Percentiles rank a stretch among this genome's conserved stretches.
phyloP scores from a whole-genome alignment of 2,113 vertebrate species.

The Laticauda colubrina region DNA sequence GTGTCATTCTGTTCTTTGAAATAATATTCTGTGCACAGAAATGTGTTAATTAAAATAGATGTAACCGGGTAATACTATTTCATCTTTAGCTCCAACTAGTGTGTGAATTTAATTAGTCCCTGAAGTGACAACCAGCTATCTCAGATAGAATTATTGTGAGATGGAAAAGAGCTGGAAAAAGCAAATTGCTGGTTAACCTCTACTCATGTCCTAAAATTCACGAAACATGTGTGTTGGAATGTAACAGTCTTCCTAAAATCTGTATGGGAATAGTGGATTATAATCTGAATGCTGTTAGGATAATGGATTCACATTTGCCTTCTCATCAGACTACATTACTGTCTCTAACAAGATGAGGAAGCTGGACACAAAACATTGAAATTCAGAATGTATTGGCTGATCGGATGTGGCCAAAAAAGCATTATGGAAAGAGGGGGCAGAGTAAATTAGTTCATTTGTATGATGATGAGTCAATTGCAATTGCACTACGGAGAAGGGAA shows the following conservation, averaged over 20 bases:
- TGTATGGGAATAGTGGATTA: neutral
- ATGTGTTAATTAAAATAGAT: neutral
- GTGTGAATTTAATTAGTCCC: neutral
- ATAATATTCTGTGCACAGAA: neutral
- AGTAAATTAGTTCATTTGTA: conserved; percentile 3
- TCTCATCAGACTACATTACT: conserved; percentile 12
- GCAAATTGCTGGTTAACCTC: neutral
- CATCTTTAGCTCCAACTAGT: neutral
- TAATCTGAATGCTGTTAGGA: neutral
- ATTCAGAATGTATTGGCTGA: conserved; percentile 6
- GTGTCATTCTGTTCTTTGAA: neutral
- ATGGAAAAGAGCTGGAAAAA: neutral
- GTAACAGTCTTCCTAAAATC: neutral
- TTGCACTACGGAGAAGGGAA: neutral
- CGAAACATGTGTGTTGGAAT: neutral
- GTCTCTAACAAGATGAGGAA: neutral
- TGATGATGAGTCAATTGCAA: conserved; percentile 1
- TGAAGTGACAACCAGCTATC: neutral
- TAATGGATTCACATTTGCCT: conserved; percentile 20
- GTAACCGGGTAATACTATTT: neutral
- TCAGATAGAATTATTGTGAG: neutral
- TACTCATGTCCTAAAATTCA: neutral
- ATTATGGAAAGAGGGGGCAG: neutral
- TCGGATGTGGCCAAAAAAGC: neutral
- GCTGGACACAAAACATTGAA: neutral